Conservation (phyloP, 2,888 invertebrate species). For the Prosapia bicincta region DNA sequence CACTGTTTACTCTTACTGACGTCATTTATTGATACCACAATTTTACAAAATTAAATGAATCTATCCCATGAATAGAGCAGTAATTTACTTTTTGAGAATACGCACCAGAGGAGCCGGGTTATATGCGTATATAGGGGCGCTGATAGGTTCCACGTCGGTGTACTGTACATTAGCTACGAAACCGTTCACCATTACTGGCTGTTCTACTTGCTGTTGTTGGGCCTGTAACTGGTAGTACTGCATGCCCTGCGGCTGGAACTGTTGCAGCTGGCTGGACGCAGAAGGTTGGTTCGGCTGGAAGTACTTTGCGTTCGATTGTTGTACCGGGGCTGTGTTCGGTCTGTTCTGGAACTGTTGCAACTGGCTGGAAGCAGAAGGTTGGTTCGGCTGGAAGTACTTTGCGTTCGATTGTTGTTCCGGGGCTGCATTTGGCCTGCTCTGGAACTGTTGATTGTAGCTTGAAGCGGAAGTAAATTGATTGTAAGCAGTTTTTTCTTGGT, state of each 20-base stretch:
- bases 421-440: neutral
- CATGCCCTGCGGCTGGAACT: conserved; percentile 6
- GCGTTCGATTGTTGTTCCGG: neutral
- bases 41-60: neutral
- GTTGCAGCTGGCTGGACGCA: neutral
- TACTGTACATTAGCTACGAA: conserved; percentile 37
- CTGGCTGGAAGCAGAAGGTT: too few relatives aligned
- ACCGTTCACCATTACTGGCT: conserved; percentile 11
- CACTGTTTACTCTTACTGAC: too few relatives aligned
- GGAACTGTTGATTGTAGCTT: neutral
- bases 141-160: conserved; percentile 38
- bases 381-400: too few relatives aligned
- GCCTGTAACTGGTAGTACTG: neutral
- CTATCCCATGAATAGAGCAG: neutral
- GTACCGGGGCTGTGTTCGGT: neutral
- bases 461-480: neutral
- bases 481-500: neutral
- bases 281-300: neutral
- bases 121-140: conserved; percentile 37
- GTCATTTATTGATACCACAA: neutral
- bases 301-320: neutral
- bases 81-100: conserved; percentile 18
- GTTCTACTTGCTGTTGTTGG: neutral
- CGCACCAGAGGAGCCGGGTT: conserved; percentile 33
- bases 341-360: too few relatives aligned